Base-by-base conservation (phyloP, 2,888 invertebrate genomes). In the Sthenelais limicola region DNA sequence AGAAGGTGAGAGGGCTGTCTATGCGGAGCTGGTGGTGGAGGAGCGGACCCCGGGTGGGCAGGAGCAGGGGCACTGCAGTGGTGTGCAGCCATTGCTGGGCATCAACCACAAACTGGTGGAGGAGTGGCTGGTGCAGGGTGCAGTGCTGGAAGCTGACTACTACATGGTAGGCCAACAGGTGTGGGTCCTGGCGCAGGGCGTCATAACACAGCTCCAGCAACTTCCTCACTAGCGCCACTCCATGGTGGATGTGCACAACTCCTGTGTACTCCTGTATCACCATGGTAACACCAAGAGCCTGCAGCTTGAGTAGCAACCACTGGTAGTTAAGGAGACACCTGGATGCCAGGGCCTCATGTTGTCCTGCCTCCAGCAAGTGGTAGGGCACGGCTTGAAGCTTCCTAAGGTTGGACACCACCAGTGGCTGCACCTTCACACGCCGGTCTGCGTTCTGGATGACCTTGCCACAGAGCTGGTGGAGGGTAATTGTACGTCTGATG, bases 381-480 rank as follows among this genome's bases (percentile, higher is more conserved):
- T 72, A 73, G 12, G 79, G 77, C 1, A 80, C 54, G 26, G 72
- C 43, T 43, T 72, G 70, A 26, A 80, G 68, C 54, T 80, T 78
- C n/a, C 80, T 32, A 3, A 49, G 28, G 48, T 80, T 80, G 9
- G 47, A 51, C 2, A 33, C 68, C 15, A 32, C 71, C 21, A 76
- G 49, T 1, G 73, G 72, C 43, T 76, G 76, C 32, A 72, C 68
- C 18, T 70, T 72, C 2, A 80, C 72, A 12, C 67, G 69, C 1
- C 80, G 51, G 52, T 80, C 78, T 12, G 80, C 79, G 58, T 76
- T 62, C 30, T 71, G 32, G 2, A 79, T 73, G 9, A 72, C 71
- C 28, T 70, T 74, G 12, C 73, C 73, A 12, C 73, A 47, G 24
- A 75, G 49, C 33, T 79, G 74, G 4, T 71, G 24, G 24, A 79